Evolutionary conservation across 2,797 vertebrate genomes (phyloP), one percentile per base, ranked within the genome.

Genomic region (Loris lydekkerianus): DNA sequence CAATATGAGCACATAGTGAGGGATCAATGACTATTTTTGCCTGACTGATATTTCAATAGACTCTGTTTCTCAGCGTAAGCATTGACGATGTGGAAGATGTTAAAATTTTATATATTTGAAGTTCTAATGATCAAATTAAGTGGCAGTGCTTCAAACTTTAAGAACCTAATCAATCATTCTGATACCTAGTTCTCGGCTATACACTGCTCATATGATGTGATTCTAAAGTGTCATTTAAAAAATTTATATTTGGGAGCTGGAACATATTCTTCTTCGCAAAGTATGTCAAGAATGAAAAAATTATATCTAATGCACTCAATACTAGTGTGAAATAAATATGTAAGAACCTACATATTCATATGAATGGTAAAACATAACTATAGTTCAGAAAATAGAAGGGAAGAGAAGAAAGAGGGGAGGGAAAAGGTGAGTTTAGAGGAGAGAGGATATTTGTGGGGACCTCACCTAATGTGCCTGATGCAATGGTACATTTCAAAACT

Each of bases 141-240:
- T 91, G 9, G 63, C 34, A 60, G 63, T 76, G 69, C 25, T 91
- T 80, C 63, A 69, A 20, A 43, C 88, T 80, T 93, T 87, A 58
- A 91, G 88, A 80, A 84, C 56, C 13, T 31, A 92, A 88, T 91
- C n/a, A 69, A 53, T 63, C n/a, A 27, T 89, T 4, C 3, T 63
- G 7, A 6, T 85, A 25, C 40, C 10, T 89, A 69, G 34, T 11
- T 80, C n/a, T 78, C 25, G 78, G 14, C 8, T 83, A 37, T 61
- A 86, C 84, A 88, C 7, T 84, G 6, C 60, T 82, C 46, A 82
- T 58, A 58, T 65, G 67, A 85, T 17, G 27, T 10, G 10, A 89
- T 61, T 94, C 31, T 63, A 89, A 81, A 58, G n/a, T 63, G 34
- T 81, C 23, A 73, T 61, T 75, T n/a, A 86, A 65, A 76, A 53